Base-by-base conservation (phyloP, 1,140 invertebrate species). In the Drosophila tristis region DNA sequence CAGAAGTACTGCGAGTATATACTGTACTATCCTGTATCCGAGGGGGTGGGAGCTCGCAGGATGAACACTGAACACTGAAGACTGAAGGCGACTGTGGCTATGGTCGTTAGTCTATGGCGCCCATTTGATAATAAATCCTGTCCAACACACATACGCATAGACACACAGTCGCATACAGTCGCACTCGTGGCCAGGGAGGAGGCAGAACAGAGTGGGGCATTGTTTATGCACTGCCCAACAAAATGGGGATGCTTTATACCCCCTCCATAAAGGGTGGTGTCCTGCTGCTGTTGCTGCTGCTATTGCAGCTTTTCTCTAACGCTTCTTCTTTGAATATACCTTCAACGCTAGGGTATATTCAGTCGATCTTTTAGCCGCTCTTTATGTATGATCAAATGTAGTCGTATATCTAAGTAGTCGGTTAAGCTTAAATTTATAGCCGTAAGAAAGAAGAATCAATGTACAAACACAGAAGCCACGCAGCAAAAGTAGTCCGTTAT, bases 91-190 rank as follows among this genome's bases (percentile, higher is more conserved):
- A 72, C 57, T 80, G 77, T 74, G 82, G 78, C 78, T 71, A 54
- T 68, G 74, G 74, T 87, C 74, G 82, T 82, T 78, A 82, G 82
- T 87, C 78, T 78, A 78, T 87, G 82, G 82, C 82, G 82, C 82
- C 82, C 82, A 82, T 86, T 86, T 89, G 74, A 78, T 87, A 87
- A 86, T 86, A 86, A 86, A 86, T 86, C 82, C 66, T 89, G 74
- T 58, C 66, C 71, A 71, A 59, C 48, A 57, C 74, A 72, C 58
- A 72, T 25, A 59, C 59, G 23, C 7, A 55, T 20, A 62, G 43
- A 60, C 47, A 68, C 39, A 75, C 56, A 48, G n/a, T 44, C 45
- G 50, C 45, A 43, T 9, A 54, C 23, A 60, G 59, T 59, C 61
- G 63, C 56, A 67, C 65, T 64, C 31, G 55, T 47, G 9, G 20